Evolutionary conservation across 2,113 vertebrate genomes (phyloP).

Genomic region (Tetraodon nigroviridis): DNA sequence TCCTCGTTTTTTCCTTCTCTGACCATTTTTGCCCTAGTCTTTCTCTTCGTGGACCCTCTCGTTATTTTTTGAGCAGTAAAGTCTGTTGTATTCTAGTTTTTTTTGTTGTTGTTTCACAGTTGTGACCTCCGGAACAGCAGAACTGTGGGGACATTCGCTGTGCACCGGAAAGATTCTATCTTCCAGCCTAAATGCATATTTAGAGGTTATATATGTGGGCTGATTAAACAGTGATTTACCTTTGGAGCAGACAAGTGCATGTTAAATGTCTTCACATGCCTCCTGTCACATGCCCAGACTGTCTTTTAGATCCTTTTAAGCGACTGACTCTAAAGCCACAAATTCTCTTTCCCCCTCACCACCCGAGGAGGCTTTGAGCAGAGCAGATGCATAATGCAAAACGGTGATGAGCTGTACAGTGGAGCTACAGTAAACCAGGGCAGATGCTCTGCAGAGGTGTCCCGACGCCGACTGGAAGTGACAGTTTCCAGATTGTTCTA

Average conservation of each 20-base stretch:
- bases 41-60: constrained; percentile 11
- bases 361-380: constrained; percentile 12
- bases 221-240: no score
- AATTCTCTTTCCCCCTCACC: constrained; percentile 1
- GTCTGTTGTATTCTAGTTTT: constrained; percentile 9
- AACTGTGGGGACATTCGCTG: not conserved
- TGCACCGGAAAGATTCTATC: no score
- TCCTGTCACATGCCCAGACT: no score
- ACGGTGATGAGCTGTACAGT: constrained; percentile 4
- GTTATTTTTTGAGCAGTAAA: constrained; percentile 41
- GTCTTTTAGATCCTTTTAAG: not conserved
- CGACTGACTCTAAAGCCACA: constrained; percentile 1
- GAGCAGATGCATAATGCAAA: constrained; percentile 26
- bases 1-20: not conserved
- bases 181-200: no score
- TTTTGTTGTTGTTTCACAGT: constrained; percentile 10
- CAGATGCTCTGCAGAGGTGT: constrained; percentile 15
- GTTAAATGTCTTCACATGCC: no score
- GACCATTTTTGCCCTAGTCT: no score
- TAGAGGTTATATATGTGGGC: no score
- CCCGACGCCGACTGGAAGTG: constrained; percentile 17
- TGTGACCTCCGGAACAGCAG: not conserved
- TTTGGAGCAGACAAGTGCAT: no score
- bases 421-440: constrained; percentile 1
- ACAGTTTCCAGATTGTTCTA: not conserved